Base-by-base conservation (phyloP, 2,888 invertebrate species). In the Nymphalis urticae region DNA sequence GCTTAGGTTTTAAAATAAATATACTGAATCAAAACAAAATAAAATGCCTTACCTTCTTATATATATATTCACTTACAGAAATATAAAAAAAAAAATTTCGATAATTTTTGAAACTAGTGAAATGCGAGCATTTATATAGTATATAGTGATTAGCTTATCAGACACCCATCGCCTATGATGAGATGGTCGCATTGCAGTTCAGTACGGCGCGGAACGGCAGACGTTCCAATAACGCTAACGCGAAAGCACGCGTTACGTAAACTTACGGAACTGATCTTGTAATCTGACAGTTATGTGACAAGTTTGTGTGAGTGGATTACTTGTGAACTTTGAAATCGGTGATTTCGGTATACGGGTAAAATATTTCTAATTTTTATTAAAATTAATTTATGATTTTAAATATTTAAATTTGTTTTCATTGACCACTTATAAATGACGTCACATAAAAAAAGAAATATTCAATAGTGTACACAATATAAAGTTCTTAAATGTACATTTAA, bases 121-220 rank as follows among this genome's bases (percentile, higher is more conserved):
- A n/a, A 56, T 7, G 8, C 8, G 13, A 6, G 5, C 27, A 32
- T 16, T 56, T n/a, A 56, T 56, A 56, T 56, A 56, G 36, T 32
- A 36, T 5, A 54, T 19, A 56, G 64, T 58, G 17, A 54, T 47
- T 68, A 53, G 62, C 64, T 71, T 71, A 68, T 71, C 71, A 68
- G 62, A 24, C 62, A 47, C 56, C 62, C 48, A 62, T 68, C 48
- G 42, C 36, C 50, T 48, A 63, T 67, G 62, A 56, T 54, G 65
- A 66, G 72, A 62, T 68, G 81, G 85, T 81, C 91, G 91, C 91
- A 91, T 85, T 92, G 91, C 91, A 91, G 91, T 87, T 87, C 79
- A 80, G 82, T 79, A 77, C 79, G 82, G 79, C 77, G 79, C 80
- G 79, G 74, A 79, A 77, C 85, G 86, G 76, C 91, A 91, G 91